These are phyloP conservation scores for Psittacula echo DNA, from an alignment of 2,797 vertebrate species.

Conservation along the genomic window DNA sequence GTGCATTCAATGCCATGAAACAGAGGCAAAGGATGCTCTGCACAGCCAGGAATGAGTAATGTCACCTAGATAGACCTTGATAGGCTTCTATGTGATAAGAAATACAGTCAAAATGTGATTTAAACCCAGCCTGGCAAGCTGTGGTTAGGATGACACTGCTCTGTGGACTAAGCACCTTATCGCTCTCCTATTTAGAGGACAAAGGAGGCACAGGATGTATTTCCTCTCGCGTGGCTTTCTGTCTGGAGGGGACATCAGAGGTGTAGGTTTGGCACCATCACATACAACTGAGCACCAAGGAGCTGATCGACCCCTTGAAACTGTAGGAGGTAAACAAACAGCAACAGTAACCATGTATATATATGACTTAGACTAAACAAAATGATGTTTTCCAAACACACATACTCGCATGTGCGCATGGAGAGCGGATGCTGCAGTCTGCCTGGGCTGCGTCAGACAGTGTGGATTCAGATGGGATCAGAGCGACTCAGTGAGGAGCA, in stretches of 20 bases:
- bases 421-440: not conserved
- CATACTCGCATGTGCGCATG: accelerated
- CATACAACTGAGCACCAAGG: accelerated
- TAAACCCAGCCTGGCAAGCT: not conserved
- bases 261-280: not conserved
- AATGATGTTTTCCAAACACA: not conserved
- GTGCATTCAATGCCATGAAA: accelerated
- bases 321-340: accelerated
- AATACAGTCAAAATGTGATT: not conserved
- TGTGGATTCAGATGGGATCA: not conserved
- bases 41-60: not conserved
- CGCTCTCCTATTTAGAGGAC: not conserved
- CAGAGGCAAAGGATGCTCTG: not conserved
- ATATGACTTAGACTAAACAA: not conserved
- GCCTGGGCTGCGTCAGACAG: not conserved
- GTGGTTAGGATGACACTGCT: not conserved
- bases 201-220: not conserved
- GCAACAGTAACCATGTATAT: not conserved
- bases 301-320: not conserved
- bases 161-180: not conserved
- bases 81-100: not conserved
- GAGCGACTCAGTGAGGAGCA: not conserved
- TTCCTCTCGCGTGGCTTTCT: not conserved
- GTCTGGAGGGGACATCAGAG: not conserved
- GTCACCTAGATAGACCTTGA: not conserved